These are phyloP conservation scores for Oncopodura yosiiana DNA, from an alignment of 1,140 invertebrate species.

Conservation along the genomic window DNA sequence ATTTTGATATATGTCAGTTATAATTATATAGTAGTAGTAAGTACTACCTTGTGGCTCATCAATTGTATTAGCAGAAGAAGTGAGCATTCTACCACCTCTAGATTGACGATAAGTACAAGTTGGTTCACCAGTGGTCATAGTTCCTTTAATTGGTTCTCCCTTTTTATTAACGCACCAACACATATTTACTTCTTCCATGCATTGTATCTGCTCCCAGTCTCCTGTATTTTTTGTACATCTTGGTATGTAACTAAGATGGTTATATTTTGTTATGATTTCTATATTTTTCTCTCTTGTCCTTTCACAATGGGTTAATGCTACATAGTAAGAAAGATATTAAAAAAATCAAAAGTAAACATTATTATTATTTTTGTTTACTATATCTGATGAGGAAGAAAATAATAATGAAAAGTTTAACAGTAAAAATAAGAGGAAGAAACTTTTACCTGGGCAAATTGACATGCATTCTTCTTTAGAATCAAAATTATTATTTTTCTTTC, in stretches of 20 bases:
- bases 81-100: slow-evolving; percentile 39
- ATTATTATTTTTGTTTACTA: too few relatives aligned
- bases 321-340: background rate
- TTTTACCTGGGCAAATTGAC: slow-evolving; percentile 59
- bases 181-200: slow-evolving; percentile 64
- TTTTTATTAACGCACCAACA: slow-evolving; percentile 76
- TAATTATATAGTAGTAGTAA: slow-evolving; percentile 3
- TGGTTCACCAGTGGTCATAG: slow-evolving; percentile 52
- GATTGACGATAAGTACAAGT: slow-evolving; percentile 63
- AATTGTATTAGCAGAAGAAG: slow-evolving; percentile 22
- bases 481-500: slow-evolving; percentile 80
- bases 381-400: too few relatives aligned
- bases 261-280: slow-evolving; percentile 53
- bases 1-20: too few relatives aligned
- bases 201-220: slow-evolving; percentile 69
- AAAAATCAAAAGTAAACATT: too few relatives aligned
- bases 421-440: slow-evolving; percentile 2
- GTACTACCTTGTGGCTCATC: slow-evolving; percentile 20
- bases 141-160: slow-evolving; percentile 67
- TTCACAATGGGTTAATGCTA: slow-evolving; percentile 67
- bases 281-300: slow-evolving; percentile 63
- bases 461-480: slow-evolving; percentile 70
- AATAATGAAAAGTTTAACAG: too few relatives aligned
- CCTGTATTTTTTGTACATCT: slow-evolving; percentile 60
- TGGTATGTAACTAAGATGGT: slow-evolving; percentile 60